Percentiles rank a stretch among this genome's conserved stretches.
Conservation (phyloP, 30 jellyfish, hydroid and myxozoan species). For the Chrysaora quinquecirrha region DNA sequence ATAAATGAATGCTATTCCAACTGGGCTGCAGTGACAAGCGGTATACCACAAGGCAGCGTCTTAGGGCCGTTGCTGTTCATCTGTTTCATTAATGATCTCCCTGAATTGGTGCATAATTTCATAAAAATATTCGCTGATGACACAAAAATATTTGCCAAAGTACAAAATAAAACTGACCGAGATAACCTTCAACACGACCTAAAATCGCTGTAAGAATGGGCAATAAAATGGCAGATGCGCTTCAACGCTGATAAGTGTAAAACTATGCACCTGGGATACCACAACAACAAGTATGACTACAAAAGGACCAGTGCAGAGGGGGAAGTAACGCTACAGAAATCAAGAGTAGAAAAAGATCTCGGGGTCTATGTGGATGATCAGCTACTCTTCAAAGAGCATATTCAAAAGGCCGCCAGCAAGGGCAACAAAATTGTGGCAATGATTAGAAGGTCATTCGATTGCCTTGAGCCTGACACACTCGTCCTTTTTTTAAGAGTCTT, state of each 20-base stretch:
- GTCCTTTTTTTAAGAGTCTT: background rate
- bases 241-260: constrained; percentile 12
- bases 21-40: constrained; percentile 24
- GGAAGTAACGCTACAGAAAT: constrained; percentile 6
- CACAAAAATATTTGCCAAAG: background rate
- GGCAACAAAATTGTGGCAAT: constrained; percentile 5
- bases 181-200: constrained; percentile 12
- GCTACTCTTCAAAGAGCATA: constrained; percentile 19
- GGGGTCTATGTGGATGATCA: constrained; percentile 12
- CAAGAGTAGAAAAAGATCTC: constrained; percentile 10
- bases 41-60: constrained; percentile 24
- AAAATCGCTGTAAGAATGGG: constrained; percentile 3
- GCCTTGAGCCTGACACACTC: background rate
- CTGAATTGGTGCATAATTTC: constrained; percentile 25
- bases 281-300: constrained; percentile 4
- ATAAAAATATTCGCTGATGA: constrained; percentile 14
- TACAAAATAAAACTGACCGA: background rate
- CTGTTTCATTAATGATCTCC: constrained; percentile 17
- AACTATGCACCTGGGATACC: constrained; percentile 14
- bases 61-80: constrained; percentile 14
- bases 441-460: constrained; percentile 15
- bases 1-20: constrained; percentile 6
- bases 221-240: constrained; percentile 2
- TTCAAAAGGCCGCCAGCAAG: constrained; percentile 20
- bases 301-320: background rate